These are phyloP conservation scores for Zosterops lateralis DNA, from an alignment of 2,113 vertebrate species.

Conservation along the genomic window DNA sequence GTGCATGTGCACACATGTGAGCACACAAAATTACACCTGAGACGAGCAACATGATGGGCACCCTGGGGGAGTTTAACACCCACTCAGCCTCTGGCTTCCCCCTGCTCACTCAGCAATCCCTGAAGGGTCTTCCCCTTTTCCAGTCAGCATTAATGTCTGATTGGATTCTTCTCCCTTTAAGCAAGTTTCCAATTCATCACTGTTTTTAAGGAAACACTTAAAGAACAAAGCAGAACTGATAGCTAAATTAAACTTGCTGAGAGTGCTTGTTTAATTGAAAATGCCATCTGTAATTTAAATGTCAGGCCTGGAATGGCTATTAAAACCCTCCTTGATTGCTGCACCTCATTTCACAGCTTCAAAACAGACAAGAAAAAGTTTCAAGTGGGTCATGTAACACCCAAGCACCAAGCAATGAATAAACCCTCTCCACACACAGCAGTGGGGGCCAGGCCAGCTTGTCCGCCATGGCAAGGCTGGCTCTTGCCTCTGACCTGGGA, in stretches of 20 bases:
- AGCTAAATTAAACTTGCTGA: conserved; percentile 76
- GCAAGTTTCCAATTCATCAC: conserved; percentile 40
- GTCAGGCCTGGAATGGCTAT: conserved; percentile 70
- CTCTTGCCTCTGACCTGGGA: not conserved
- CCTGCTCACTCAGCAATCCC: not conserved
- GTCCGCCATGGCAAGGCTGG: not conserved
- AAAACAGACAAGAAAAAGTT: conserved; percentile 67
- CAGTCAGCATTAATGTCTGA: not conserved
- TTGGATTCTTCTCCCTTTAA: not conserved
- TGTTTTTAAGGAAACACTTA: conserved; percentile 66
- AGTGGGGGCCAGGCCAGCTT: not conserved
- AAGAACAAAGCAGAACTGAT: conserved; percentile 77
- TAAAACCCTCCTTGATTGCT: conserved; percentile 61
- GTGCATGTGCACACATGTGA: not conserved
- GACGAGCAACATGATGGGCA: not conserved
- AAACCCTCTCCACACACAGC: not conserved
- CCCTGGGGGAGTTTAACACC: not conserved
- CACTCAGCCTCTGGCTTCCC: not conserved
- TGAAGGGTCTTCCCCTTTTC: not conserved
- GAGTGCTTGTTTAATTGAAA: conserved; percentile 77
- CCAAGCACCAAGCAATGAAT: conserved; percentile 9
- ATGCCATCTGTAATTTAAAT: conserved; percentile 81
- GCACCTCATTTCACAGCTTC: conserved; percentile 73
- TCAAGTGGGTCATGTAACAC: conserved; percentile 58
- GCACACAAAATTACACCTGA: not conserved